A percentile compares a stretch with the other conserved stretches of the same genome.
phyloP scores from a whole-genome alignment of 2,797 vertebrate species.

The Muraenolepis orangiensis region DNA sequence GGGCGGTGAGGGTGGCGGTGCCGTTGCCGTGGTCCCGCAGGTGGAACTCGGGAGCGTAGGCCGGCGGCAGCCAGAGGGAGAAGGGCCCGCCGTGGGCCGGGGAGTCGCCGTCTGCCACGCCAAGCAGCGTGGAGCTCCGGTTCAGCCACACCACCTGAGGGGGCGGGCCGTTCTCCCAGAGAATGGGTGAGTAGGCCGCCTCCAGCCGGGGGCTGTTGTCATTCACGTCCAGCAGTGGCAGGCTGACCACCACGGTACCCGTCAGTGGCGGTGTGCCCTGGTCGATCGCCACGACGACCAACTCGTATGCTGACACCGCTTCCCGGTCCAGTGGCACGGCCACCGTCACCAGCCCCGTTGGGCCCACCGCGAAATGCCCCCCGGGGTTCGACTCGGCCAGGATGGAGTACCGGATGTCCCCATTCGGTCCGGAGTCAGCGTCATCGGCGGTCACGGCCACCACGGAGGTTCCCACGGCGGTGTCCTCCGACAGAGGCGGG shows the following conservation, averaged over 20 bases:
- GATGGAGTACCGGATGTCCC: conserved; percentile 78
- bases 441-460: conserved; percentile 76
- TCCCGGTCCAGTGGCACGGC: conserved; percentile 80
- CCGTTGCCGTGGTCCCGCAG: conserved; percentile 85
- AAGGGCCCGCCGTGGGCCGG: conserved; percentile 83
- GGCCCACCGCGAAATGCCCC: conserved; percentile 75
- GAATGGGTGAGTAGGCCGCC: conserved; percentile 74
- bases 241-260: conserved; percentile 76
- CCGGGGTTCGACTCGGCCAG: conserved; percentile 73
- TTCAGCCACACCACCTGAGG: conserved; percentile 81
- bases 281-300: conserved; percentile 82
- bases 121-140: conserved; percentile 76
- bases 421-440: conserved; percentile 78
- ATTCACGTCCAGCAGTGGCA: conserved; percentile 82
- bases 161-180: conserved; percentile 81
- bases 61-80: conserved; percentile 69
- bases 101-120: conserved; percentile 77
- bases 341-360: conserved; percentile 73
- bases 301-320: conserved; percentile 63
- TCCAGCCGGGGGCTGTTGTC: conserved; percentile 87
- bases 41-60: conserved; percentile 77
- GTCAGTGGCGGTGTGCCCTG: conserved; percentile 75
- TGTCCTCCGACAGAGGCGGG: conserved; percentile 75
- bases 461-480: conserved; percentile 72
- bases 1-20: conserved; percentile 80